Evolutionary conservation across 2,888 invertebrate genomes (phyloP).

Genomic region (Pelosia muscerda): DNA sequence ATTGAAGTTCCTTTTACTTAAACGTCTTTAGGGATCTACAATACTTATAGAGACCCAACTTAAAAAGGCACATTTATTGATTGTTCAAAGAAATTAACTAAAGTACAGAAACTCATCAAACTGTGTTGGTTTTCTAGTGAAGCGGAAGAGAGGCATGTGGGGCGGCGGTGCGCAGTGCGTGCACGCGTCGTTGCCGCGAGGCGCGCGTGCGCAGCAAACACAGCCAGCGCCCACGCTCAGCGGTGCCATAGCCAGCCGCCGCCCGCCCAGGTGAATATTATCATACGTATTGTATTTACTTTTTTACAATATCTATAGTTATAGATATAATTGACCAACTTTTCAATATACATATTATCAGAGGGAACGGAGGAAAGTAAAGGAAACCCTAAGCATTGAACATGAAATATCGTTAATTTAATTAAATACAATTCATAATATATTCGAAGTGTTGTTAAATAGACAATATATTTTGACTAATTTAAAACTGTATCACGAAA

Average conservation of each 20-base stretch:
- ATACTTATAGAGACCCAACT: background rate
- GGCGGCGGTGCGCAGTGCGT: conserved; percentile 86
- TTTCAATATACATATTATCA: no score
- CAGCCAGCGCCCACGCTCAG: conserved; percentile 81
- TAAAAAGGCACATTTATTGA: no score
- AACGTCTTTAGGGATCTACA: background rate
- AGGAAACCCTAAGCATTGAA: no score
- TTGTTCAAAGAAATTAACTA: no score
- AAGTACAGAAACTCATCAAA: background rate
- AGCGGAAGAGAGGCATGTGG: conserved; percentile 80
- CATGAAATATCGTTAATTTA: no score
- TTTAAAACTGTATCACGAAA: no score
- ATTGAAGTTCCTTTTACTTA: background rate
- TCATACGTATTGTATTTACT: background rate
- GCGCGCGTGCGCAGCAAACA: conserved; percentile 75
- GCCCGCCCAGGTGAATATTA: conserved; percentile 78
- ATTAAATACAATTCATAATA: no score
- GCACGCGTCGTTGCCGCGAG: conserved; percentile 83
- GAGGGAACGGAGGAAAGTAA: no score
- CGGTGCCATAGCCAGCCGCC: conserved; percentile 82
- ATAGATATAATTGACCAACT: no score
- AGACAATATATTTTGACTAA: no score
- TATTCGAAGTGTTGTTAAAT: no score
- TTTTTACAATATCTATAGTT: background rate
- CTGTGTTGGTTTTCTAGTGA: conserved; percentile 66